Base-by-base conservation (phyloP, 2,888 invertebrate species). In the Chymomyza caudatula region DNA sequence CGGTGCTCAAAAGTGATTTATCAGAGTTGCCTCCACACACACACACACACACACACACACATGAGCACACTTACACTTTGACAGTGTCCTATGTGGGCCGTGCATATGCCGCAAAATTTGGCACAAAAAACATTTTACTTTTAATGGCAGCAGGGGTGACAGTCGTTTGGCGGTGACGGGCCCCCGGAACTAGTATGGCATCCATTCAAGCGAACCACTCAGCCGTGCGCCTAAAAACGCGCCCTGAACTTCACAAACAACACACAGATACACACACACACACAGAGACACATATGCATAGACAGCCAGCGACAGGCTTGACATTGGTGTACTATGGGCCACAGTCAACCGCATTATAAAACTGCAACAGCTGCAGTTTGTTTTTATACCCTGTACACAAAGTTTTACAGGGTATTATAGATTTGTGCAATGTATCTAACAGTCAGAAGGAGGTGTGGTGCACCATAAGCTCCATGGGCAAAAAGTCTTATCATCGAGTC, bases 301-400 rank as follows among this genome's bases (percentile, higher is more conserved):
- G 29, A 37, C 11, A 37, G 11, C 29, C 8, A 37, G 29, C 29
- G 29, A 37, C 29, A 37, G 29, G 29, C 29, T n/a, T 37, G 29
- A 37, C 29, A 37, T 37, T 37, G 29, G 29, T 37, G n/a, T n/a
- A n/a, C 29, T 37, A 37, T 37, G 29, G 29, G 29, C 29, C 29
- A 8, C 47, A 13, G 49, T 43, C 65, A 70, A 76, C 71, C 85
- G 62, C 79, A 85, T 82, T 86, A 78, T 73, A 82, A 86, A 80
- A 86, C 85, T 80, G 80, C 80, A 80, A 85, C 80, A 80, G 80
- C 80, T 80, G 80, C 80, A 80, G 69, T 86, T 80, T 78, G 86
- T 85, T 86, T 80, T 85, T 4, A 37, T 37, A 37, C 29, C 2
- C 29, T 37, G 29, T 11, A 8, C 1, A 1, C 8, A 11, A 11